phyloP scores from a whole-genome alignment of 2,888 invertebrate species.

The Drosophila bunnanda region DNA sequence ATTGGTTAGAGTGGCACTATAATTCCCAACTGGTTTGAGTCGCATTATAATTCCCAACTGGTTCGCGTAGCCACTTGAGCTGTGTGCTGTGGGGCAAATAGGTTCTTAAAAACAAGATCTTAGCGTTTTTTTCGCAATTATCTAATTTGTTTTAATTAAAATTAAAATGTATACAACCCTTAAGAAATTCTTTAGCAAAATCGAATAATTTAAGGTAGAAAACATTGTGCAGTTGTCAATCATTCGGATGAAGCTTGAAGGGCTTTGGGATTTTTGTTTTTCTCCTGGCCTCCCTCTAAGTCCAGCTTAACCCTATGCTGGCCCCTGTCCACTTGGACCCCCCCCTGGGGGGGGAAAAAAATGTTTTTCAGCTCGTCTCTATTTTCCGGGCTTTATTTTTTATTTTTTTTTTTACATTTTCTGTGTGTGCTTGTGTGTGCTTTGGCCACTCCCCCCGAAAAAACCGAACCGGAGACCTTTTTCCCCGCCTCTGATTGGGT shows the following conservation, averaged over 20 bases:
- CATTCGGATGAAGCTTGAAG: constrained; percentile 29
- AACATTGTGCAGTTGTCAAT: constrained; percentile 65
- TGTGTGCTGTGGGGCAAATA: too few species aligned
- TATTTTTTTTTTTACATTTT: not conserved
- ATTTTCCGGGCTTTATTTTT: constrained; percentile 7
- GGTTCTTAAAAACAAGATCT: not conserved
- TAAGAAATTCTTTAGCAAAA: not conserved
- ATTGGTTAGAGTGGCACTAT: not conserved
- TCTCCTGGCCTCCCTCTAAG: constrained; percentile 11
- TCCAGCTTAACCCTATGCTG: constrained; percentile 28
- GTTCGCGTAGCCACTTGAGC: too few species aligned
- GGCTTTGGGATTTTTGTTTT: not conserved
- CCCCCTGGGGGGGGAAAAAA: not conserved
- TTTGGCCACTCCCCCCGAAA: constrained; percentile 65
- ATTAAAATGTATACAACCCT: not conserved
- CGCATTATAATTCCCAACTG: too few species aligned
- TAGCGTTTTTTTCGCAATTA: not conserved
- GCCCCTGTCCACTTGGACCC: constrained; percentile 1
- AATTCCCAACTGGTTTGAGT: not conserved
- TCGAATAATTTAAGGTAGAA: not conserved
- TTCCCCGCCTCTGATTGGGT: constrained; percentile 70
- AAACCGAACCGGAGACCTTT: constrained; percentile 54
- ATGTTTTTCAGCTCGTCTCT: constrained; percentile 7
- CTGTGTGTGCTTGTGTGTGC: constrained; percentile 11
- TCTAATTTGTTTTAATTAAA: not conserved